Conservation (phyloP, 2,888 invertebrate species). For the Atethmia centrago region DNA sequence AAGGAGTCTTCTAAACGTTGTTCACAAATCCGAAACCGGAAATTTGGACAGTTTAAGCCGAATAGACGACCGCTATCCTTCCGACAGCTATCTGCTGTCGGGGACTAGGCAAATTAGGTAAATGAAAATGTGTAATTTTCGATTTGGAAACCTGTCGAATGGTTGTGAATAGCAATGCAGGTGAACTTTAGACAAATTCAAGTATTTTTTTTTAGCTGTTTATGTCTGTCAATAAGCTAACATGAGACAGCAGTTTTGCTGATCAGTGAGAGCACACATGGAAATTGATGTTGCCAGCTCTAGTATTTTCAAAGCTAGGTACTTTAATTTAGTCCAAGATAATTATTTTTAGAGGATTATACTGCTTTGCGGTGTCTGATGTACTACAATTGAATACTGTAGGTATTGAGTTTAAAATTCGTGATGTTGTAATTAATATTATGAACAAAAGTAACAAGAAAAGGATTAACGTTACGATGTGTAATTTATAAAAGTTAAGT, state of each 20-base stretch:
- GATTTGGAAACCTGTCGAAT: neutral
- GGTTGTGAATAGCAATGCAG: neutral
- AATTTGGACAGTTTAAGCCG: neutral
- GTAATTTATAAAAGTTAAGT: slow-evolving; percentile 16
- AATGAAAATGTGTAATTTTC: neutral
- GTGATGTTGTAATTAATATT: slow-evolving; percentile 6
- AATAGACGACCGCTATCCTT: neutral
- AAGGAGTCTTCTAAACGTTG: neutral
- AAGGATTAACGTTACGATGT: slow-evolving; percentile 6
- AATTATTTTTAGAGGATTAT: too few relatives aligned
- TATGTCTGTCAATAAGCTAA: neutral
- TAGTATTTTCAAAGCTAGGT: neutral
- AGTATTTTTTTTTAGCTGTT: neutral
- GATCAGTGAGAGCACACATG: neutral
- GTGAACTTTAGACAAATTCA: neutral
- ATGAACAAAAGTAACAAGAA: slow-evolving; percentile 18
- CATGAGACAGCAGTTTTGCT: neutral
- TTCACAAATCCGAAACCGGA: neutral
- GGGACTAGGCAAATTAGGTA: neutral
- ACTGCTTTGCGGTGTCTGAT: too few relatives aligned
- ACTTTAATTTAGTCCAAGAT: neutral
- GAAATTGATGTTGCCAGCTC: neutral
- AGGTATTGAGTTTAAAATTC: too few relatives aligned
- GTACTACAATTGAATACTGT: neutral
- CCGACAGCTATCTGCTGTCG: neutral